phyloP scores from a whole-genome alignment of 2,888 invertebrate genomes.

The Polietes domitor region DNA sequence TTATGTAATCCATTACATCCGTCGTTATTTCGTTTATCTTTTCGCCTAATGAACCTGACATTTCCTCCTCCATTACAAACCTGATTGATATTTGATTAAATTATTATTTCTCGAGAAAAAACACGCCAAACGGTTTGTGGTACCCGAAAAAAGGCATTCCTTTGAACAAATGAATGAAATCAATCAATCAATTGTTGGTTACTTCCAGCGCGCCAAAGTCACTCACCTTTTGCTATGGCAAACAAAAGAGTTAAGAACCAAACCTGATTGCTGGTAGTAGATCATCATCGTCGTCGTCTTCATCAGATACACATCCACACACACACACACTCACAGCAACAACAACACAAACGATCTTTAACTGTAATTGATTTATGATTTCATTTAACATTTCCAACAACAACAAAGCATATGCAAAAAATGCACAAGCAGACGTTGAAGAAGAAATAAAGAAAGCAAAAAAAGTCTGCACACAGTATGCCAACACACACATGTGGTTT shows the following conservation, averaged over 20 bases:
- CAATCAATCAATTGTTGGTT: conserved; percentile 61
- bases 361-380: conserved; percentile 67
- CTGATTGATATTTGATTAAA: conserved; percentile 35
- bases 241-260: conserved; percentile 64
- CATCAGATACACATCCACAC: conserved; percentile 13
- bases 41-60: conserved; percentile 26
- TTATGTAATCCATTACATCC: conserved; percentile 9
- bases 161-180: conserved; percentile 64
- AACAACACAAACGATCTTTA: conserved; percentile 61
- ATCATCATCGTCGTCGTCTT: conserved; percentile 49
- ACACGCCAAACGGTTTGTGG: neutral
- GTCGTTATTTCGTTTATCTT: neutral
- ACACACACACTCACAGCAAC: conserved; percentile 2
- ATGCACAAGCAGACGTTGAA: neutral
- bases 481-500: conserved; percentile 64
- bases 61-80: conserved; percentile 4
- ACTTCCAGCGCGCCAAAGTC: conserved; percentile 43
- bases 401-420: conserved; percentile 58
- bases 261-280: conserved; percentile 65
- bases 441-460: conserved; percentile 40
- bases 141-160: neutral
- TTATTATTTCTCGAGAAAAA: neutral
- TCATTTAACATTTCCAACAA: conserved; percentile 62
- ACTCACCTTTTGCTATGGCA: conserved; percentile 57
- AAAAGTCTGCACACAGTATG: conserved; percentile 53